Evolutionary conservation across 2,113 vertebrate genomes (phyloP).

Genomic region (Eubucco bourcierii): DNA sequence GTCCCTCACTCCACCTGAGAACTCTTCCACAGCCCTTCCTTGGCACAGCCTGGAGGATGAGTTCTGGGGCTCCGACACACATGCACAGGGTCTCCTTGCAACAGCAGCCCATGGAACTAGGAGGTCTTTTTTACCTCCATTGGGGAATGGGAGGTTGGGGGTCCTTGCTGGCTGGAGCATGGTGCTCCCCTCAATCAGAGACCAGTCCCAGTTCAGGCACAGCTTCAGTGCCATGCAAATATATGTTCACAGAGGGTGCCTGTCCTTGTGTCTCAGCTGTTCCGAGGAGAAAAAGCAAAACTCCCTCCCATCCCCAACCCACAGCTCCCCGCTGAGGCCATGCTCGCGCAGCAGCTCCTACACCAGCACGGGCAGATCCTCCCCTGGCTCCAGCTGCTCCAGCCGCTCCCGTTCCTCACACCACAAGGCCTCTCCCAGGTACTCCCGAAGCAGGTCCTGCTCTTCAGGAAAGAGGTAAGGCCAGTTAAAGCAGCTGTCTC

Average conservation of each 20-base stretch:
- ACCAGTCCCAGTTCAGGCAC: neutral
- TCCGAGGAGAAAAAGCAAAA: conserved; percentile 67
- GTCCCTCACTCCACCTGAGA: neutral
- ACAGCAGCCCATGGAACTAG: neutral
- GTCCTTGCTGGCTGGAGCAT: neutral
- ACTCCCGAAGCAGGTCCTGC: conserved; percentile 82
- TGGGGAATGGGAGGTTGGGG: neutral
- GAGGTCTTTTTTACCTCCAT: neutral
- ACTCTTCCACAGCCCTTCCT: neutral
- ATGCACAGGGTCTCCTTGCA: neutral
- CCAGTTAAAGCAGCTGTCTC: neutral
- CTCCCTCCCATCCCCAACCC: conserved; percentile 40
- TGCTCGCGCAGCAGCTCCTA: conserved; percentile 72
- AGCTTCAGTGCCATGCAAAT: neutral
- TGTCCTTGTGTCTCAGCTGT: conserved; percentile 73
- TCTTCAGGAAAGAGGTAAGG: conserved; percentile 83
- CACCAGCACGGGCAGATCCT: conserved; percentile 74
- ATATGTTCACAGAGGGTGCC: conserved; percentile 72
- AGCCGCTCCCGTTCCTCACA: conserved; percentile 70
- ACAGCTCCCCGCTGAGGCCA: conserved; percentile 53
- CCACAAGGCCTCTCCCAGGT: conserved; percentile 73
- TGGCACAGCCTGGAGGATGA: neutral
- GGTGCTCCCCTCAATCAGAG: neutral
- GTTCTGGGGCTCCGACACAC: neutral
- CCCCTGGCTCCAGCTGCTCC: conserved; percentile 77